Evolutionary conservation across 2,113 vertebrate species (phyloP).

Genomic region (Crotophaga sulcirostris): DNA sequence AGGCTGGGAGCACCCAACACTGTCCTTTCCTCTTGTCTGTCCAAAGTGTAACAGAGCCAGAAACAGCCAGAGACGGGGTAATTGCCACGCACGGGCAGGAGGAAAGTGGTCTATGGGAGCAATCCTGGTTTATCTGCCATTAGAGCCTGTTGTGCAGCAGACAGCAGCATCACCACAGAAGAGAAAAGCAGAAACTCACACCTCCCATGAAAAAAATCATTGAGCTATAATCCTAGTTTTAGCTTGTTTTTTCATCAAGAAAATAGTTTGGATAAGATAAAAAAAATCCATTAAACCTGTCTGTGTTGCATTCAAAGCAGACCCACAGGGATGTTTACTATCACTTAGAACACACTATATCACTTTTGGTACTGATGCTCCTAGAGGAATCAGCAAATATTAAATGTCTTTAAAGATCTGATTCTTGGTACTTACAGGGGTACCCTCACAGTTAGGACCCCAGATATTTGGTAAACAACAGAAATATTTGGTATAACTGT

Average conservation of each 20-base stretch:
- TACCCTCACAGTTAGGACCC: neutral
- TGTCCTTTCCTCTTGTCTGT: neutral
- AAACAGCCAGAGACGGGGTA: neutral
- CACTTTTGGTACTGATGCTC: neutral
- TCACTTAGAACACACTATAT: neutral
- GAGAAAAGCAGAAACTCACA: neutral
- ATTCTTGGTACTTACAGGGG: neutral
- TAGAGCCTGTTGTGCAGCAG: neutral
- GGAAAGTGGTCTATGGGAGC: neutral
- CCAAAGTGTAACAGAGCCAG: neutral
- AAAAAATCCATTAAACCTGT: neutral
- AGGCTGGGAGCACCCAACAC: neutral
- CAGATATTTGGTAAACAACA: neutral
- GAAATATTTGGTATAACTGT: neutral
- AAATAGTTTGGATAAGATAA: neutral
- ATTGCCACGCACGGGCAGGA: rapidly evolving
- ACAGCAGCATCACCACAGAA: neutral
- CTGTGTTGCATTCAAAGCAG: neutral
- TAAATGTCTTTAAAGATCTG: neutral
- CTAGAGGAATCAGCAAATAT: neutral
- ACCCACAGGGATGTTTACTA: neutral
- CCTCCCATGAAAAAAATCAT: neutral
- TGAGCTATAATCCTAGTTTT: neutral
- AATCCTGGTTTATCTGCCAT: neutral
- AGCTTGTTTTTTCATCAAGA: neutral